Conservation (phyloP, 2,888 invertebrate genomes). For the Brachypterus glaber region DNA sequence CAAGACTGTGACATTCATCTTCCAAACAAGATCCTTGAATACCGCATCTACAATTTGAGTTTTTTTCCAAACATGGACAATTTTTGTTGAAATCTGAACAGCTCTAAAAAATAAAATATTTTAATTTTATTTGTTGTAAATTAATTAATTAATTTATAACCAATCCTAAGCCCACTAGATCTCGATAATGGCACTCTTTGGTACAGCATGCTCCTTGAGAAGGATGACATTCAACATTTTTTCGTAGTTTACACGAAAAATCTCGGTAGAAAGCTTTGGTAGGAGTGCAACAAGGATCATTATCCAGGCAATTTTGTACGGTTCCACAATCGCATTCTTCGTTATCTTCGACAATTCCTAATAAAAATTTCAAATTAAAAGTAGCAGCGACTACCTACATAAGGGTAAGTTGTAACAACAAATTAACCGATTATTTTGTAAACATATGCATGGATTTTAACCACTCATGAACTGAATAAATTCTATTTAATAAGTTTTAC, state of each 20-base stretch:
- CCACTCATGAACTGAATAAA: too few species aligned
- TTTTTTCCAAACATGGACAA: slow-evolving; percentile 36
- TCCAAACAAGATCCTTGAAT: slow-evolving; percentile 43
- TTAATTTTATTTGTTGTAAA: slow-evolving; percentile 2
- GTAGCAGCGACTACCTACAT: too few species aligned
- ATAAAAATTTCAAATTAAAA: too few species aligned
- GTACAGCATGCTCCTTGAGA: slow-evolving; percentile 48
- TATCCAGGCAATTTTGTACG: slow-evolving; percentile 42
- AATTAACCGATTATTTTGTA: too few species aligned
- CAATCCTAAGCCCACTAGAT: slow-evolving; percentile 36
- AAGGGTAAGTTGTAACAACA: too few species aligned
- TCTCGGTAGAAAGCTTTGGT: slow-evolving; percentile 37
- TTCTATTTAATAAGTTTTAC: too few species aligned
- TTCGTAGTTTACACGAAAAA: slow-evolving; percentile 43
- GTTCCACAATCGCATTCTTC: slow-evolving; percentile 65
- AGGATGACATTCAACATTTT: slow-evolving; percentile 42
- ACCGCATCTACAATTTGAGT: slow-evolving; percentile 39
- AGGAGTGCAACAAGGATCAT: slow-evolving; percentile 46
- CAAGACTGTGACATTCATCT: slow-evolving; percentile 42
- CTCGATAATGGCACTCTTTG: slow-evolving; percentile 38
- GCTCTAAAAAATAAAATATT: slow-evolving; percentile 32
- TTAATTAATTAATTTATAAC: slow-evolving; percentile 13
- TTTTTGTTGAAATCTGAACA: slow-evolving; percentile 34
- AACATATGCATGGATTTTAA: too few species aligned
- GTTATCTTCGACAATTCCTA: slow-evolving; percentile 54